Evolutionary conservation across 2,888 invertebrate species (phyloP), one percentile per base, ranked within the genome.

Genomic region (Drosophila rubida): DNA sequence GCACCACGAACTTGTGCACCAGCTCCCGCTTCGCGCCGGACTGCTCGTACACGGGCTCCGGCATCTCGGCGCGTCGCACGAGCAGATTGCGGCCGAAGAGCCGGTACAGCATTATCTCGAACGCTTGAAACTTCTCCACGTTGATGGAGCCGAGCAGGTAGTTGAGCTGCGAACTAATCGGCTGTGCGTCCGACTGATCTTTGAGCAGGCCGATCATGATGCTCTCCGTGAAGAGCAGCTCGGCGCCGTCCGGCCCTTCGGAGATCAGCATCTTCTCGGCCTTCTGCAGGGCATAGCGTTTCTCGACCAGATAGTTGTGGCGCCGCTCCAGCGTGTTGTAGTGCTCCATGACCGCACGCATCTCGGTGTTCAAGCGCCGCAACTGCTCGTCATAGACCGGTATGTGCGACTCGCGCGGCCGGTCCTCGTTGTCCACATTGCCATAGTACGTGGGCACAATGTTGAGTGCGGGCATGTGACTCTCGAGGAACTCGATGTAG

Each of bases 91-190:
- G 98, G 60, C 98, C 94, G 88, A 98, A 99, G 4, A 98, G 97
- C 73, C 99, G 94, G 98, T 98, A 99, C 74, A 99, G 92, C 95
- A 99, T 96, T 37, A 98, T 94, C 92, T 99, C 99, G 92, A 99
- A 99, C 0, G 97, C 95, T 7, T 96, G 96, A 75, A 98, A 95
- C 71, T 97, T 95, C 91, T 98, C 97, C 49, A 97, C 94, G 58
- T 96, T 94, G 79, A 99, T 98, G 58, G 98, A 98, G 67, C 99
- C 99, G 78, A 99, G 97, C 70, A 99, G 96, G 93, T 99, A 99
- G 90, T 98, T 81, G 14, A 90, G 67, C n/a, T 50, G 75, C 0
- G 41, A n/a, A 11, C 61, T 57, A 0, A 4, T 8, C 2, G 79
- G 48, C 0, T 42, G 35, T 1, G 7, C 39, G 0, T 58, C 60